Base-by-base conservation (phyloP, 2,888 invertebrate species). In the Drosophila ezoana region DNA sequence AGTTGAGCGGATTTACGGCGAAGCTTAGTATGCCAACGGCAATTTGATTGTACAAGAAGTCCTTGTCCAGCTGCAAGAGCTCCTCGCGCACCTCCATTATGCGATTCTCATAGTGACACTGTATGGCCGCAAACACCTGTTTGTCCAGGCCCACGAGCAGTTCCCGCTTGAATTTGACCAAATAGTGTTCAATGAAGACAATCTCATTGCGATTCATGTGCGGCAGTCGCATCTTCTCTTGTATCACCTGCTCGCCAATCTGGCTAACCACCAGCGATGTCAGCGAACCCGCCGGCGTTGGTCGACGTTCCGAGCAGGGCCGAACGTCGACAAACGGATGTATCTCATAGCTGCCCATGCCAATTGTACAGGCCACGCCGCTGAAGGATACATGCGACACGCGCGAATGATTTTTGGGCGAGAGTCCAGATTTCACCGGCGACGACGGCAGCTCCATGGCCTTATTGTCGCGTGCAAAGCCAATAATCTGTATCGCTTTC, bases 251-350 rank as follows among this genome's bases (percentile, higher is more conserved):
- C 16, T 89, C 83, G 0, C 69, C 90, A 6, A 82, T 76, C 16
- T 89, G 85, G 37, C 89, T 83, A 8, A 91, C 83, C 3, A 88
- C 80, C 43, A 92, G 58, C 0, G 92, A 91, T 20, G 89, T 85
- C 13, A 91, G 53, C 0, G 92, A 92, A 0, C 91, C 91, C 23
- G 90, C 81, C 40, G 92, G 92, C 8, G 92, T 92, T 8, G 92
- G 90, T 3, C 78, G 70, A 4, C 92, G 80, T 28, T 81, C 87
- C 1, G 59, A 48, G 23, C 89, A 87, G 4, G 81, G 58, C 32
- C 89, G 89, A 0, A 92, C 56, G 63, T 89, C 86, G 33, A 89
- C 81, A 58, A 90, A 79, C 6, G 89, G 90, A 86, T 90, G 80
- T n/a, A 90, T 87, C 49, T 89, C 80, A 60, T 91, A 91, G 57